phyloP scores from a whole-genome alignment of 2,888 invertebrate genomes.

The Cephus pygmeus region DNA sequence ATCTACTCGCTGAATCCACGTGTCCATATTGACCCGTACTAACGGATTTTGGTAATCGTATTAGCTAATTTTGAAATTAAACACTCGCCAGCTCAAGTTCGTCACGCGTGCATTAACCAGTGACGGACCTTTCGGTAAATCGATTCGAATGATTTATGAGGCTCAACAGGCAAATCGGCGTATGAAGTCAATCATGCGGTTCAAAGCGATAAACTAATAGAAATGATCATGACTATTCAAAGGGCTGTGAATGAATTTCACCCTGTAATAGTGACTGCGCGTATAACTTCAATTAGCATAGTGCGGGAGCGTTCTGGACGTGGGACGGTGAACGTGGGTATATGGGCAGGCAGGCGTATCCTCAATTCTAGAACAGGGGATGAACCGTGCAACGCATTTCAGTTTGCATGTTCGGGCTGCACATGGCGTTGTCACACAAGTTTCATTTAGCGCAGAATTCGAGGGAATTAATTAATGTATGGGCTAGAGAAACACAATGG shows the following conservation, averaged over 20 bases:
- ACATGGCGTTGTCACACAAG: conserved; percentile 26
- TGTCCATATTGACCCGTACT: background rate
- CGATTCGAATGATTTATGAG: background rate
- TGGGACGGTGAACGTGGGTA: background rate
- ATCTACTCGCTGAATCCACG: background rate
- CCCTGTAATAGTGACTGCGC: background rate
- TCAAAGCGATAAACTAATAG: background rate
- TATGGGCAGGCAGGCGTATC: conserved; percentile 6
- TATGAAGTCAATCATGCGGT: background rate
- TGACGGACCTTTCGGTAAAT: background rate
- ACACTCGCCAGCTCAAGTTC: background rate
- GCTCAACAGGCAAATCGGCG: background rate
- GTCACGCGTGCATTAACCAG: background rate
- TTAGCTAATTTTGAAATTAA: background rate
- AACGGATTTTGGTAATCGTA: background rate
- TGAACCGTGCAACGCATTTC: conserved; percentile 11
- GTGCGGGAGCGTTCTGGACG: background rate
- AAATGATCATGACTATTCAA: background rate
- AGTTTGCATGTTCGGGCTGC: background rate
- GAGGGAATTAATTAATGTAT: conserved; percentile 32
- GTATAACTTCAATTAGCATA: conserved; percentile 19
- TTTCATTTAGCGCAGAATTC: conserved; percentile 29
- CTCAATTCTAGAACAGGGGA: conserved; percentile 4
- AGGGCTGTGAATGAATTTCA: background rate
- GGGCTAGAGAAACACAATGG: conserved; percentile 11